Percentiles rank a stretch among this genome's conserved stretches.
These are phyloP conservation scores for Heliconius cydno DNA, from an alignment of 2,888 invertebrate species.

Conservation along the genomic window DNA sequence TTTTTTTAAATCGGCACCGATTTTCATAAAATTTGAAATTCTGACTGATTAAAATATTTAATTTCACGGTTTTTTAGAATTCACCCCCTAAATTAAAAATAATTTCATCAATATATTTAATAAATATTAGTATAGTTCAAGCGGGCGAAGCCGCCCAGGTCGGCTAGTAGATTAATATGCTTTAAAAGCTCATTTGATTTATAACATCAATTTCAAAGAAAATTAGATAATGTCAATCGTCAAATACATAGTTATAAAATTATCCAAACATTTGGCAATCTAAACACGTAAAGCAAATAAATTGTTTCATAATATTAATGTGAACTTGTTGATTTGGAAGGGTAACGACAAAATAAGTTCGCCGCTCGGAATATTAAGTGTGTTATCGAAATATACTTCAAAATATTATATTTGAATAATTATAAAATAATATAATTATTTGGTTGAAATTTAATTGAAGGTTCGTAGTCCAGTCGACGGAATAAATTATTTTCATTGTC, in stretches of 20 bases:
- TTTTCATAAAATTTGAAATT: too few relatives aligned
- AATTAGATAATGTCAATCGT: constrained; percentile 11
- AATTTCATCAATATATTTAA: too few relatives aligned
- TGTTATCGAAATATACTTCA: neutral
- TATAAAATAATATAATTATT: neutral
- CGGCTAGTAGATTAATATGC: too few relatives aligned
- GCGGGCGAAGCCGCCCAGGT: too few relatives aligned
- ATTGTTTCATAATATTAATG: constrained; percentile 25
- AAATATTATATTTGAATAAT: neutral
- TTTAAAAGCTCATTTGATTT: neutral
- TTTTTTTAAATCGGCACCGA: too few relatives aligned
- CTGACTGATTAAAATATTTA: too few relatives aligned
- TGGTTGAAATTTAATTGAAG: too few relatives aligned
- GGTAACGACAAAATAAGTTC: constrained; percentile 31
- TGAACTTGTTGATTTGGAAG: constrained; percentile 34
- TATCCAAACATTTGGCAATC: constrained; percentile 5
- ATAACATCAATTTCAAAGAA: neutral
- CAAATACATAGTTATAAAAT: constrained; percentile 9
- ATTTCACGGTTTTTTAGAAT: too few relatives aligned
- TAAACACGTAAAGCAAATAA: constrained; percentile 26
- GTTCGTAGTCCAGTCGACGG: neutral
- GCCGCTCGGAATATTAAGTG: constrained; percentile 20
- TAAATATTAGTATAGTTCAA: too few relatives aligned
- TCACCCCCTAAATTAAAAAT: too few relatives aligned
- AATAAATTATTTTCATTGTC: neutral